Evolutionary conservation across 2,797 vertebrate species (phyloP), one percentile per base, ranked within the genome.

Genomic region (Spinibarbus caldwelli): DNA sequence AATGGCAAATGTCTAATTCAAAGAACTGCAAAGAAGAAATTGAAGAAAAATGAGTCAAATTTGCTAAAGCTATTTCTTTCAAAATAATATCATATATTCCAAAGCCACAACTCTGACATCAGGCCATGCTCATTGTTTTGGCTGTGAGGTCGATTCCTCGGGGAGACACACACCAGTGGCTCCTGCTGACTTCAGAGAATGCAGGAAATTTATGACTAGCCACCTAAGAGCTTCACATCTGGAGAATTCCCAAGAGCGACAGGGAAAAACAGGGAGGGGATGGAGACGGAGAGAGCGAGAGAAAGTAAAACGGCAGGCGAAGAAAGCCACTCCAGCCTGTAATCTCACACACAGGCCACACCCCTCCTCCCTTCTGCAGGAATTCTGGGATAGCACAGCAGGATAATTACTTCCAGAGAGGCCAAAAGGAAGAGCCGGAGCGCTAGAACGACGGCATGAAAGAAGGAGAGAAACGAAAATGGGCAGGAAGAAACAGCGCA

Each of bases 391-490:
- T 90, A 92, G 91, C 88, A 89, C 92, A 92, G 90, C 90, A 83
- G 43, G 90, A 92, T 95, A 96, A 96, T 96, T 94, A 94, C 94
- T 95, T 96, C 95, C 95, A 96, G 95, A 95, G 91, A 94, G 80
- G 67, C 82, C 36, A 68, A 86, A 82, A 80, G 81, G 86, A 83
- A 78, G 87, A 34, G 82, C 77, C 75, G 72, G 52, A 77, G 79
- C 88, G 62, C 66, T 75, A 80, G 68, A 79, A 76, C 88, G 88
- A 85, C 77, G 72, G 86, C 52, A 57, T 49, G 78, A 89, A 19
- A 78, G 82, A 82, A 70, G 66, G 78, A 86, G 57, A 85, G 26
- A 52, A 76, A 34, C 1, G 5, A 43, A 54, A 67, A 54, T 2
- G 34, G 52, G 29, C 17, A 43, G 34, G 62, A n/a, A 45, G 47